Percentiles rank a stretch among this genome's conserved stretches.
Evolutionary conservation across 2,797 vertebrate genomes (phyloP).

Genomic region (Typhlichthys eigenmanni): DNA sequence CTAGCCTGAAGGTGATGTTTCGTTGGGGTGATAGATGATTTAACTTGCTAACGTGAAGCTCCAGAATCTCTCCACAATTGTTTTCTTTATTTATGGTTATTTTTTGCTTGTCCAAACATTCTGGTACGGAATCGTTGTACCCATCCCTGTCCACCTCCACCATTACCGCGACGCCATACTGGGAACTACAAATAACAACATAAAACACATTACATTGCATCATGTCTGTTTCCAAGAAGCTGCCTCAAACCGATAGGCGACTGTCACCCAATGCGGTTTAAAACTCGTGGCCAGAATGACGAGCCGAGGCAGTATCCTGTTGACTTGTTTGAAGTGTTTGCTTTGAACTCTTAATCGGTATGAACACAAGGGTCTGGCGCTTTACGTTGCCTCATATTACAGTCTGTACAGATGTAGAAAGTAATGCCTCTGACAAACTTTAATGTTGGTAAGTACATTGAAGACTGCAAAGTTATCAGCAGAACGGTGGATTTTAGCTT

Average conservation of each 20-base stretch:
- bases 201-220: not conserved
- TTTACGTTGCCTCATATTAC: slow-evolving; percentile 31
- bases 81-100: not conserved
- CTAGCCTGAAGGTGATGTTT: slow-evolving; percentile 5
- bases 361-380: slow-evolving; percentile 50
- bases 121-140: not conserved
- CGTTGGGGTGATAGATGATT: slow-evolving; percentile 8
- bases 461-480: not conserved
- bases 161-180: not conserved
- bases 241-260: not conserved
- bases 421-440: not conserved
- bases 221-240: not conserved
- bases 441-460: not conserved
- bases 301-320: slow-evolving; percentile 26
- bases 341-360: slow-evolving; percentile 72
- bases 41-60: not conserved
- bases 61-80: no score
- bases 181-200: not conserved
- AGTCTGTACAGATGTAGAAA: slow-evolving; percentile 2
- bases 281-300: slow-evolving; percentile 37
- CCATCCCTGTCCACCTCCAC: no score
- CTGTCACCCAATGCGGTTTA: slow-evolving; percentile 18
- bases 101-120: not conserved
- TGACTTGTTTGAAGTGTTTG: slow-evolving; percentile 57
- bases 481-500: not conserved